Base-by-base conservation (phyloP, 2,888 invertebrate species). In the Phengaris alcon region DNA sequence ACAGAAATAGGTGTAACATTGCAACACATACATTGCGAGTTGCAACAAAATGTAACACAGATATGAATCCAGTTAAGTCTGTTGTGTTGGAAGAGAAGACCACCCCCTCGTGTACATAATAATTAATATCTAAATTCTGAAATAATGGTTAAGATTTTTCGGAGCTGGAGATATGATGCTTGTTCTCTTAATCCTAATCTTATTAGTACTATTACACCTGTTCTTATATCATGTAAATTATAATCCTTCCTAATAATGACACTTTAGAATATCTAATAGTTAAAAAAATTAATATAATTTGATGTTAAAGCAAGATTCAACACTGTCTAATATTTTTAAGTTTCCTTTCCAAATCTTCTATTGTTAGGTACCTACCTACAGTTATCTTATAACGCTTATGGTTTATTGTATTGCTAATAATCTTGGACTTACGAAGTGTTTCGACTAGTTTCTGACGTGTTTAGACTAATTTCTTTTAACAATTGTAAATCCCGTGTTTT, bases 21-120 rank as follows among this genome's bases (percentile, higher is more conserved):
- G 1, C 22, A 22, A 59, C 8, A 59, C 57, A 59, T 15, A 64
- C 12, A 10, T 9, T 35, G 9, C 52, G 52, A 52, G 64, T 44
- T 64, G 64, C 64, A 64, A 64, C 35, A 35, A 64, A 54, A 35
- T 15, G 46, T 69, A 15, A n/a, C 59, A 68, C 48, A n/a, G 22
- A 9, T 8, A 54, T 72, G 12, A 35, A 10, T 69, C 5, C 48
- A 70, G 15, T 70, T 9, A 15, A 12, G 22, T 72, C 12, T 54
- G 52, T 52, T 68, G 68, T 68, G 64, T 35, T 64, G 12, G 46
- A 46, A 68, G 68, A 10, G 7, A 75, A 55, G 12, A 77, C 74
- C 75, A 78, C 77, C 59, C 75, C 76, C 79, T 78, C 78, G 78
- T 86, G 86, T 86, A 86, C 82, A 86, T 86, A 35, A 35, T 35